Percentiles rank a stretch among this genome's conserved stretches.
These are phyloP conservation scores for Ictidomys tridecemlineatus DNA, from an alignment of 2,113 vertebrate species.

Conservation along the genomic window DNA sequence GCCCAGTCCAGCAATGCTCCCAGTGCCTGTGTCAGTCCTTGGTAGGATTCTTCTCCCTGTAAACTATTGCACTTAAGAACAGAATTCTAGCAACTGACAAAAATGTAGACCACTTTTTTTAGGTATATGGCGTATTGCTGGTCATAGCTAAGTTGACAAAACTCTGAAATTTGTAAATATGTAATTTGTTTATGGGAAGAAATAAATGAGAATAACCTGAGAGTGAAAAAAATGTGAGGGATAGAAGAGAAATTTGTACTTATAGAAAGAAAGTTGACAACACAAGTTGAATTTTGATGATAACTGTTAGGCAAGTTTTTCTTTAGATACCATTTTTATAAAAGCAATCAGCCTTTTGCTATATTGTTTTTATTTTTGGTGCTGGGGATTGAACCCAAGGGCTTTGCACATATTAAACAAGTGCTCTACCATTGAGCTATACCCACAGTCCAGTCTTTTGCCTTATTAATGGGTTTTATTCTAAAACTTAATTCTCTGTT, in stretches of 20 bases:
- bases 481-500: constrained; percentile 13
- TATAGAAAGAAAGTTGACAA: neutral
- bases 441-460: neutral
- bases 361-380: neutral
- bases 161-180: constrained; percentile 50
- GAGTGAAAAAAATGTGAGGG: neutral
- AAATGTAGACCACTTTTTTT: neutral
- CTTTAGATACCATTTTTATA: constrained; percentile 48
- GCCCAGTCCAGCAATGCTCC: constrained; percentile 97
- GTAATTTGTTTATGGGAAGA: neutral
- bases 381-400: neutral
- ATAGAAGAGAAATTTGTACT: neutral
- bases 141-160: neutral
- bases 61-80: neutral
- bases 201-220: constrained; percentile 17
- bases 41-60: constrained; percentile 87
- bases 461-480: neutral
- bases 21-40: constrained; percentile 98
- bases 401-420: neutral
- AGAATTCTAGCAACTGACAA: neutral
- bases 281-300: constrained; percentile 16
- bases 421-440: neutral
- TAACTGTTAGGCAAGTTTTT: constrained; percentile 20
- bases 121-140: neutral
- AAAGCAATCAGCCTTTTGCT: constrained; percentile 27